A percentile compares a stretch with the other conserved stretches of the same genome.
Evolutionary conservation across 2,113 vertebrate genomes (phyloP).

Genomic region (Lepus timidus): DNA sequence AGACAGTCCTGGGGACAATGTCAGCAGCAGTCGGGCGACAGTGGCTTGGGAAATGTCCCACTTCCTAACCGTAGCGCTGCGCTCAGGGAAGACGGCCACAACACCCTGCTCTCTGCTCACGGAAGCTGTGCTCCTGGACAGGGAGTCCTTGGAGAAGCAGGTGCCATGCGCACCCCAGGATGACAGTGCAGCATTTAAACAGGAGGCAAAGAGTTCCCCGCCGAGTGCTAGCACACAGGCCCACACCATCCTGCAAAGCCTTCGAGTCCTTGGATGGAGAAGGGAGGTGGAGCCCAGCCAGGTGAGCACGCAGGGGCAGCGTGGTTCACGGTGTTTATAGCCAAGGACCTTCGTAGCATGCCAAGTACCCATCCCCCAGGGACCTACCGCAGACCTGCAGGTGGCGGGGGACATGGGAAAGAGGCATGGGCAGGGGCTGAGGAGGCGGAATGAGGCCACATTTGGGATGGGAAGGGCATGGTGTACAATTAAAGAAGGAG

Average conservation of each 20-base stretch:
- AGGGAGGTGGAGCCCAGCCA: background rate
- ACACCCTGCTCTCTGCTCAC: background rate
- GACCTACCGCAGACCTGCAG: background rate
- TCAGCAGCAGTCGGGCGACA: background rate
- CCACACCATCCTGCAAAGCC: background rate
- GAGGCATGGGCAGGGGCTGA: background rate
- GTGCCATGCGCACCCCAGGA: background rate
- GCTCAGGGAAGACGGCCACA: background rate
- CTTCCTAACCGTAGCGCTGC: background rate
- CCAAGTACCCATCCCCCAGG: background rate
- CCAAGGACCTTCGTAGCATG: background rate
- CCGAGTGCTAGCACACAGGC: background rate
- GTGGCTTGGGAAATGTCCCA: background rate
- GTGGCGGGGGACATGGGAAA: background rate
- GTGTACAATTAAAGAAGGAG: background rate
- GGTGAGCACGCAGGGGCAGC: no score
- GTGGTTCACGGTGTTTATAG: no score
- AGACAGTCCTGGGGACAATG: background rate
- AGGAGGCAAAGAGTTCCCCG: fast-evolving
- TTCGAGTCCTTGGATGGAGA: background rate
- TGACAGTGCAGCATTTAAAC: background rate
- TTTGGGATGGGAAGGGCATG: background rate
- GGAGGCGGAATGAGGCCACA: background rate
- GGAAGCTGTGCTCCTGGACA: background rate
- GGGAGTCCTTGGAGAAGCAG: background rate